These are phyloP conservation scores for Elysia crispata DNA, from an alignment of 2,888 invertebrate genomes.

Conservation along the genomic window DNA sequence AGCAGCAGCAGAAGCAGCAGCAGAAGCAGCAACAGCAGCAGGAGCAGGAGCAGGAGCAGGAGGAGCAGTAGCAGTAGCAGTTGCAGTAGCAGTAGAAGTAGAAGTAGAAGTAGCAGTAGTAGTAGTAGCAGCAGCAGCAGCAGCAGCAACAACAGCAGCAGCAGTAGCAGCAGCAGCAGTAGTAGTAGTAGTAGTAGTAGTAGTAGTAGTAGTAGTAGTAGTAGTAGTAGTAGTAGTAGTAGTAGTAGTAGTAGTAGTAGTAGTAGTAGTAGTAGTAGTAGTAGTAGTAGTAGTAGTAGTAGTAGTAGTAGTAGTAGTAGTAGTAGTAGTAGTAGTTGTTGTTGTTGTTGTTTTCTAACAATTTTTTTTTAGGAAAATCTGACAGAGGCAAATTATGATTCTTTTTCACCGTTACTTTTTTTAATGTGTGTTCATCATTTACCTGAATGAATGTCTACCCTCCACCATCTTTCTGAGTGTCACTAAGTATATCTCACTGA, in stretches of 20 bases:
- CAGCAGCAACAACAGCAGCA: not conserved
- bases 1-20: no score
- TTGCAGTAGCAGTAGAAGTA: not conserved
- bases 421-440: not conserved
- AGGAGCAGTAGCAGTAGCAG: not conserved
- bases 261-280: no score
- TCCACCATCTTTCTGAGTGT: no score
- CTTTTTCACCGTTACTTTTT: not conserved
- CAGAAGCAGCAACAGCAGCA: not conserved
- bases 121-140: not conserved
- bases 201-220: no score
- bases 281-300: no score
- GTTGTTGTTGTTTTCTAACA: no score
- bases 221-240: no score
- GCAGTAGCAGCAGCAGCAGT: not conserved
- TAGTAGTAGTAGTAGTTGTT: conserved; percentile 11
- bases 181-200: not conserved
- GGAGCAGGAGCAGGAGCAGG: not conserved
- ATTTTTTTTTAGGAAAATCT: no score
- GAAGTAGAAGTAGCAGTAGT: not conserved
- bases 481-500: no score
- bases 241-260: no score
- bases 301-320: conserved; percentile 1
- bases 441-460: no score
- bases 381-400: no score